phyloP scores from a whole-genome alignment of 2,797 vertebrate species.

The Anguilla pacifica region DNA sequence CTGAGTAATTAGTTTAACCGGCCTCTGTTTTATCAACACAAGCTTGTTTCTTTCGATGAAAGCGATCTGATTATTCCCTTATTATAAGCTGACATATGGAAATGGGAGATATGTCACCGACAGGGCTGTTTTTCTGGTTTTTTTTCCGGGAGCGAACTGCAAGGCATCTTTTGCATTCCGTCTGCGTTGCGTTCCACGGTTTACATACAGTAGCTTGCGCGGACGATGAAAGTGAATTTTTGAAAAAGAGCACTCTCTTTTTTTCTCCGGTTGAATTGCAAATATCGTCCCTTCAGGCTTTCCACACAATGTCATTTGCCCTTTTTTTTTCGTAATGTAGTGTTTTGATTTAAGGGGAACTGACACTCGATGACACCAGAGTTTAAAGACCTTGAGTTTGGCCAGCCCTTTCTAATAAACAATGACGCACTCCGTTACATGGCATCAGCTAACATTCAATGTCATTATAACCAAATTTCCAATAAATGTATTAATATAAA shows the following conservation, averaged over 20 bases:
- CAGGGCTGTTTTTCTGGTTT: not conserved
- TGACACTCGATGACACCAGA: not conserved
- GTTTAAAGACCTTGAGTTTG: not conserved
- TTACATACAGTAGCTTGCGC: not conserved
- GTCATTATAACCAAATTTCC: too few relatives aligned
- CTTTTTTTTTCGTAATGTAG: not conserved
- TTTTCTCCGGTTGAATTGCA: not conserved
- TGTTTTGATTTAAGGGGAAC: not conserved
- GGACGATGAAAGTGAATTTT: not conserved
- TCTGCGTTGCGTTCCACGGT: not conserved
- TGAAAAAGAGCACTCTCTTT: not conserved
- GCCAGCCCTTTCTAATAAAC: not conserved
- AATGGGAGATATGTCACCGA: not conserved
- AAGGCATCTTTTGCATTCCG: not conserved
- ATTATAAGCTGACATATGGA: not conserved
- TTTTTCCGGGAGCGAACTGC: not conserved
- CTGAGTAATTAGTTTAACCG: not conserved
- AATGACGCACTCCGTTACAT: too few relatives aligned
- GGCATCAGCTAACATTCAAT: too few relatives aligned
- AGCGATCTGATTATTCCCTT: not conserved
- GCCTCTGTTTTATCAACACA: not conserved
- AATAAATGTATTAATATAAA: too few relatives aligned
- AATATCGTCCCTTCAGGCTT: not conserved
- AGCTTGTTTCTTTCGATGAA: not conserved
- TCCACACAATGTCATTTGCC: not conserved